These are phyloP conservation scores for Lasioglossum baleicum DNA, from an alignment of 1,140 invertebrate genomes.

Conservation along the genomic window DNA sequence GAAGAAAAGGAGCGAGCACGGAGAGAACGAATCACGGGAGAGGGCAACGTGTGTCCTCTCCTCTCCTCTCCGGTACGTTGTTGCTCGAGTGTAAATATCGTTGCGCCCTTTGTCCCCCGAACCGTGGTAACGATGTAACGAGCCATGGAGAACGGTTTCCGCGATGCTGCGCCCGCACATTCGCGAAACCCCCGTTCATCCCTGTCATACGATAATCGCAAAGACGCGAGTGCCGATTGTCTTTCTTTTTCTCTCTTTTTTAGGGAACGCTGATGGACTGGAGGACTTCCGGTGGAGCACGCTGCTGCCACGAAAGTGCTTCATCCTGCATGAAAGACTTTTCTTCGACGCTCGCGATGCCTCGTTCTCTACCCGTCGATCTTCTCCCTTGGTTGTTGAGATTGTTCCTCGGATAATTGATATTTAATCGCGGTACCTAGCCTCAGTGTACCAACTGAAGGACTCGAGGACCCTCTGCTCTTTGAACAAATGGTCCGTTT, in stretches of 20 bases:
- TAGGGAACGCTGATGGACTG: neutral
- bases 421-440: no score
- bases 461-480: no score
- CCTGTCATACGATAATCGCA: conserved; percentile 20
- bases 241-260: neutral
- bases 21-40: neutral
- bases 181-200: neutral
- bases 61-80: neutral
- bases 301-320: conserved; percentile 4
- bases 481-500: no score
- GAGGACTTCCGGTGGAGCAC: conserved; percentile 3
- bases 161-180: neutral
- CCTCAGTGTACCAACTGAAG: no score
- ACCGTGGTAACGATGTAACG: conserved; percentile 5
- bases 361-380: no score
- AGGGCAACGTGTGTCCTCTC: neutral
- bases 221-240: conserved; percentile 4
- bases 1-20: no score
- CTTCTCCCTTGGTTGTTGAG: no score
- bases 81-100: conserved; percentile 18
- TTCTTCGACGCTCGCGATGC: neutral
- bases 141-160: conserved; percentile 1
- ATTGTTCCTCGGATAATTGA: no score
- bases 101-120: conserved; percentile 1
- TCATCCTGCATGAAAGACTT: neutral